Conservation (phyloP, 23 tunicate genomes). For the Phallusia fumigata region DNA sequence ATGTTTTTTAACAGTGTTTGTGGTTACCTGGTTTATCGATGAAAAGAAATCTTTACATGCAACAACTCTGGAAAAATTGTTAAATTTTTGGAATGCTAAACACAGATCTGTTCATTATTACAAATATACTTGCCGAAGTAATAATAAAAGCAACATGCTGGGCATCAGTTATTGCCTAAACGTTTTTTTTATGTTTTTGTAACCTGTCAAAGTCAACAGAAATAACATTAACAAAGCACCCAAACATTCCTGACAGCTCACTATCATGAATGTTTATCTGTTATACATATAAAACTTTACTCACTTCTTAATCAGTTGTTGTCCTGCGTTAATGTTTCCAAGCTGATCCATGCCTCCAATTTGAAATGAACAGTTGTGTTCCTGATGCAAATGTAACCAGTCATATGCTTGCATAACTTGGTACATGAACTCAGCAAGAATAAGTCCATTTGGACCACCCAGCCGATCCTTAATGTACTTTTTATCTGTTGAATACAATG, state of each 20-base stretch:
- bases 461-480: conserved; percentile 50
- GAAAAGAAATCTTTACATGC: no score
- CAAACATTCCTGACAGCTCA: not conserved
- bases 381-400: conserved; percentile 64
- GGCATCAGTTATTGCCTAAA: no score
- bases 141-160: no score
- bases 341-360: conserved; percentile 89
- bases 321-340: conserved; percentile 79
- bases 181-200: no score
- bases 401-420: conserved; percentile 88
- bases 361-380: conserved; percentile 75
- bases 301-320: conserved; percentile 58
- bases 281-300: not conserved
- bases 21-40: no score
- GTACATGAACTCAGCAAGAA: conserved; percentile 78
- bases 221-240: not conserved
- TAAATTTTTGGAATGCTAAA: no score
- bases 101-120: no score
- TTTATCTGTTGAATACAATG: conserved; percentile 36
- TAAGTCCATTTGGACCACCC: conserved; percentile 61
- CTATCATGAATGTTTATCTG: not conserved
- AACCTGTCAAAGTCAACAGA: no score
- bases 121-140: no score
- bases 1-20: no score
- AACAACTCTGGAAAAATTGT: no score